These are phyloP conservation scores for Exocentrus adspersus DNA, from an alignment of 2,888 invertebrate genomes.

Conservation along the genomic window DNA sequence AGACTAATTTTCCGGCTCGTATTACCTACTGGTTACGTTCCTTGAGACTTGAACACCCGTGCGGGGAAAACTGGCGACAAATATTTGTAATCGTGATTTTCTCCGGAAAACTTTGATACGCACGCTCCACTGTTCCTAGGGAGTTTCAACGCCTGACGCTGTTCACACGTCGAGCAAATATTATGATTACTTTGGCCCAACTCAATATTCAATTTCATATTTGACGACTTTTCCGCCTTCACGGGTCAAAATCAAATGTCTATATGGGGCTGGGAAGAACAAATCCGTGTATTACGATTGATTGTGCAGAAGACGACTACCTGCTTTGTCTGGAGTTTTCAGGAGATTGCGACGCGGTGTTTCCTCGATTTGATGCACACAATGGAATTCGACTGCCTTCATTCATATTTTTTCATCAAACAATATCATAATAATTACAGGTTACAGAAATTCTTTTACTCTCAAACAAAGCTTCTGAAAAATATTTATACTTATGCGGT, in stretches of 20 bases:
- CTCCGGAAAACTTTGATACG: background rate
- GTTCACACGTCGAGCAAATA: slow-evolving; percentile 61
- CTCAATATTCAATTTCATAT: slow-evolving; percentile 60
- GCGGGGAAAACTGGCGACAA: background rate
- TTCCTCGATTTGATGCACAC: too few species aligned
- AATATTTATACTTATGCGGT: too few species aligned
- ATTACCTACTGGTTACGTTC: too few species aligned
- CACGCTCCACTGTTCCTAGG: slow-evolving; percentile 17
- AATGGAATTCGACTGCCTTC: too few species aligned
- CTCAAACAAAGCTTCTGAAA: too few species aligned
- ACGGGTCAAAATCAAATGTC: slow-evolving; percentile 52
- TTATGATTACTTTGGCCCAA: slow-evolving; percentile 61
- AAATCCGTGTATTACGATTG: slow-evolving; percentile 50
- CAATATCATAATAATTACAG: too few species aligned
- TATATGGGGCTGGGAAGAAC: slow-evolving; percentile 46
- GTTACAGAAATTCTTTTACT: too few species aligned
- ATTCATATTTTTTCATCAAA: too few species aligned
- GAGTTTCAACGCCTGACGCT: slow-evolving; percentile 40
- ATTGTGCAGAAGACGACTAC: slow-evolving; percentile 47
- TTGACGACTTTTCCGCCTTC: slow-evolving; percentile 52
- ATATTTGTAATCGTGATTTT: slow-evolving; percentile 24
- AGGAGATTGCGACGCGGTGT: background rate
- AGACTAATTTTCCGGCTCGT: too few species aligned
- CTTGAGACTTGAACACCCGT: too few species aligned
- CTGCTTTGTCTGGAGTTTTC: slow-evolving; percentile 17